Evolutionary conservation across 2,113 vertebrate genomes (phyloP).

Genomic region (Xyliphius kryptos): DNA sequence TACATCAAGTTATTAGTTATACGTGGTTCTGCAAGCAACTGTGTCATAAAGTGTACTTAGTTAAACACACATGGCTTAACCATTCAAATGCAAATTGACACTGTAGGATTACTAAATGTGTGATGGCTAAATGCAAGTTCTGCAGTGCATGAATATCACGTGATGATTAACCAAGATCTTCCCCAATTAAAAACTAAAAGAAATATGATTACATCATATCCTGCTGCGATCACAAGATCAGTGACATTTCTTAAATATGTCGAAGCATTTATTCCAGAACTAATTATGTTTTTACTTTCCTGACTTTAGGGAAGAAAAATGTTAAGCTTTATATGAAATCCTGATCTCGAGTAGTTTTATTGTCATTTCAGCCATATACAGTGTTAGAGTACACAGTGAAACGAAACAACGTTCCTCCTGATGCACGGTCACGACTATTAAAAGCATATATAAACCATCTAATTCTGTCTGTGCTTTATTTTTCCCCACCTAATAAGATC

Average conservation of each 20-base stretch:
- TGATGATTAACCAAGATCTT: not conserved
- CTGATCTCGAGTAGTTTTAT: too few species aligned
- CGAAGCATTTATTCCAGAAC: not conserved
- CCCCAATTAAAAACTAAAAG: not conserved
- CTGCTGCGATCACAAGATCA: not conserved
- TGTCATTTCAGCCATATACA: too few species aligned
- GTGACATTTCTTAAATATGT: not conserved
- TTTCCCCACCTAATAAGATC: not conserved
- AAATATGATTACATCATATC: not conserved
- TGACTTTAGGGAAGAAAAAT: not conserved
- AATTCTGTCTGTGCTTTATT: not conserved
- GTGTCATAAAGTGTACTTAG: not conserved
- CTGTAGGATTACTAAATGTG: not conserved
- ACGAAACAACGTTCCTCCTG: too few species aligned
- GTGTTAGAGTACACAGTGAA: too few species aligned
- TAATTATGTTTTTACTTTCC: not conserved
- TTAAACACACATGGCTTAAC: not conserved
- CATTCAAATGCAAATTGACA: not conserved
- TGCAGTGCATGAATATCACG: not conserved
- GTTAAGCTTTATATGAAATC: too few species aligned
- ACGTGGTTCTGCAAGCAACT: not conserved
- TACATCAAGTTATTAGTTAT: too few species aligned
- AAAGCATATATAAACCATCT: conserved; percentile 2
- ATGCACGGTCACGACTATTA: not conserved
- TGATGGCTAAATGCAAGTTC: not conserved